Evolutionary conservation across 2,888 invertebrate genomes (phyloP).

Genomic region (Peribatodes rhomboidaria): DNA sequence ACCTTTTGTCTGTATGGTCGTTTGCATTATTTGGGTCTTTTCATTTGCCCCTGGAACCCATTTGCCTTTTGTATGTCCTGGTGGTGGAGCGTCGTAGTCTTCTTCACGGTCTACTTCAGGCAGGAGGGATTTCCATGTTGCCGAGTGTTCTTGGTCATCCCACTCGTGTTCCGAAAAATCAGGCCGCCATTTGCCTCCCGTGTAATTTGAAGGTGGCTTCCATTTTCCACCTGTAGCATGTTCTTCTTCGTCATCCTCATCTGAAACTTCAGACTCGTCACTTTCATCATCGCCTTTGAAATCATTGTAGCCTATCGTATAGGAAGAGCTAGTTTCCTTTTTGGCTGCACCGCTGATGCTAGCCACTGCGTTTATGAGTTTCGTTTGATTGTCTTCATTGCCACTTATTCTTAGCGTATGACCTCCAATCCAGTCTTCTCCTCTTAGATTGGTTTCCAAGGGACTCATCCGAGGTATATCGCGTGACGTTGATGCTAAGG

Average conservation of each 20-base stretch:
- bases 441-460: constrained; percentile 78
- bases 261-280: constrained; percentile 87
- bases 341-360: constrained; percentile 86
- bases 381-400: constrained; percentile 86
- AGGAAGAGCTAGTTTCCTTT: constrained; percentile 80
- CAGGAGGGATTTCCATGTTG: constrained; percentile 88
- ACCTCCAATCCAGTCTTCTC: constrained; percentile 88
- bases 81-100: constrained; percentile 88
- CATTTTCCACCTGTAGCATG: constrained; percentile 89
- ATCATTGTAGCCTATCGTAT: constrained; percentile 73
- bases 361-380: constrained; percentile 88
- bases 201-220: constrained; percentile 88
- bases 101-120: constrained; percentile 76
- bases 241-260: constrained; percentile 86
- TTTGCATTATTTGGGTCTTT: constrained; percentile 85
- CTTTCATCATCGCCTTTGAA: constrained; percentile 79
- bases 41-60: constrained; percentile 91
- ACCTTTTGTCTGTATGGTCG: constrained; percentile 80
- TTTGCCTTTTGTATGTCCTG: constrained; percentile 92
- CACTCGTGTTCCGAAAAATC: constrained; percentile 84
- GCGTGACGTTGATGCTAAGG: constrained; percentile 70
- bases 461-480: constrained; percentile 74
- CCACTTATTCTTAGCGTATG: constrained; percentile 85
- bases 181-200: constrained; percentile 81
- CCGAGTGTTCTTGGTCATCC: constrained; percentile 86